These are phyloP conservation scores for Polyploca ridens DNA, from an alignment of 2,888 invertebrate genomes.

Conservation along the genomic window DNA sequence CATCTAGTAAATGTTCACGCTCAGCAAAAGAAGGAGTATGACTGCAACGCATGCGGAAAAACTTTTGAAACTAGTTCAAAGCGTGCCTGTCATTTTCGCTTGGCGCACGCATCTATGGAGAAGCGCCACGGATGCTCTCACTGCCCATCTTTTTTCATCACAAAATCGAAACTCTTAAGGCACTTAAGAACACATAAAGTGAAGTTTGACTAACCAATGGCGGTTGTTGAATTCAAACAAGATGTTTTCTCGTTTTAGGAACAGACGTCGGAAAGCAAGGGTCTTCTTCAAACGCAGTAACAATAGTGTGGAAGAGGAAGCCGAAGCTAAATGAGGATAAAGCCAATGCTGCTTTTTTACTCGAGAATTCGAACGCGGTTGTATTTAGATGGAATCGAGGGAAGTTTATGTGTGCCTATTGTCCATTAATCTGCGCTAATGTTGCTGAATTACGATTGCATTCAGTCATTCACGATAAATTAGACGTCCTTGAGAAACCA, in stretches of 20 bases:
- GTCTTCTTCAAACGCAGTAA: conserved; percentile 27
- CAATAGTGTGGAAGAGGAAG: conserved; percentile 58
- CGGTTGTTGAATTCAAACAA: conserved; percentile 28
- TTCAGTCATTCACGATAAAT: conserved; percentile 44
- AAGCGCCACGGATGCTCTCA: conserved; percentile 53
- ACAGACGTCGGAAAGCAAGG: conserved; percentile 29
- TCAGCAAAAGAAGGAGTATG: conserved; percentile 55
- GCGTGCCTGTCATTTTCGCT: conserved; percentile 59
- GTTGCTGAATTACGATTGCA: conserved; percentile 54
- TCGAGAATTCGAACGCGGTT: conserved; percentile 65
- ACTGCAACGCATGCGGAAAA: conserved; percentile 60
- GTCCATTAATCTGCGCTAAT: conserved; percentile 47
- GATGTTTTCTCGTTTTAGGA: conserved; percentile 62
- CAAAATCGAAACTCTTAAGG: conserved; percentile 56
- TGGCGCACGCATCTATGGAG: conserved; percentile 51
- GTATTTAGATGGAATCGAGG: conserved; percentile 65
- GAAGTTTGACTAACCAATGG: conserved; percentile 26
- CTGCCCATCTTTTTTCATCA: conserved; percentile 55
- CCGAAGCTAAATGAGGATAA: conserved; percentile 48
- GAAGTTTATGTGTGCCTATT: conserved; percentile 67
- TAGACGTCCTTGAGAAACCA: conserved; percentile 50
- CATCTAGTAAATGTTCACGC: conserved; percentile 68
- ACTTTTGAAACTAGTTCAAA: conserved; percentile 65
- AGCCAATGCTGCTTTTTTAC: conserved; percentile 61
- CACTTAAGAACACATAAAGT: conserved; percentile 55